Percentiles rank a stretch among this genome's conserved stretches.
Conservation (phyloP, 2,113 vertebrate species). For the Leptosomus discolor region DNA sequence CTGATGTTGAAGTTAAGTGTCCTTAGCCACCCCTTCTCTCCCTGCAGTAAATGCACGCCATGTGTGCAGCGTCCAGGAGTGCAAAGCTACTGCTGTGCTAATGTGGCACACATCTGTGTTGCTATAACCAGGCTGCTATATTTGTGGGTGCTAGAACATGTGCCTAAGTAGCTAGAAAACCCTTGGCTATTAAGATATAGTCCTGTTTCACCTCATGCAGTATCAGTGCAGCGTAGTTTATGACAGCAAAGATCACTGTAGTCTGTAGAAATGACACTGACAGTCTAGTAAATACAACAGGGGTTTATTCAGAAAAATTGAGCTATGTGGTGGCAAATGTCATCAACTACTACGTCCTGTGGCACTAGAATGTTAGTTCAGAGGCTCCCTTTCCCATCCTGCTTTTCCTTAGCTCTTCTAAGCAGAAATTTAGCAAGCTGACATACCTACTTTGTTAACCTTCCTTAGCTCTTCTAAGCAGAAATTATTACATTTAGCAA, state of each 20-base stretch:
- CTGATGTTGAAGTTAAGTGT: background rate
- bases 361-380: background rate
- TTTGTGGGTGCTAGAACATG: background rate
- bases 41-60: background rate
- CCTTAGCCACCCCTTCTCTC: conserved; percentile 10
- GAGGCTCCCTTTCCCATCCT: background rate
- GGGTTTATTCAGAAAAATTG: background rate
- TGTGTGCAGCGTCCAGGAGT: background rate
- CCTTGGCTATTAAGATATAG: background rate
- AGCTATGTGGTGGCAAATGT: background rate
- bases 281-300: background rate
- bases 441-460: no score
- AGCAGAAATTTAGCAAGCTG: background rate
- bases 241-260: background rate
- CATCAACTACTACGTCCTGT: background rate
- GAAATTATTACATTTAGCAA: background rate
- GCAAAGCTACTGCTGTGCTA: fast-evolving
- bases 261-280: background rate
- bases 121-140: background rate
- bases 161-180: background rate
- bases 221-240: background rate
- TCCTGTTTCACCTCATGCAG: background rate
- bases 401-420: background rate
- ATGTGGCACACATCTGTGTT: background rate
- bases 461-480: background rate